A percentile compares a stretch with the other conserved stretches of the same genome.
phyloP scores from a whole-genome alignment of 2,113 vertebrate species.

The Catharus fuscescens region DNA sequence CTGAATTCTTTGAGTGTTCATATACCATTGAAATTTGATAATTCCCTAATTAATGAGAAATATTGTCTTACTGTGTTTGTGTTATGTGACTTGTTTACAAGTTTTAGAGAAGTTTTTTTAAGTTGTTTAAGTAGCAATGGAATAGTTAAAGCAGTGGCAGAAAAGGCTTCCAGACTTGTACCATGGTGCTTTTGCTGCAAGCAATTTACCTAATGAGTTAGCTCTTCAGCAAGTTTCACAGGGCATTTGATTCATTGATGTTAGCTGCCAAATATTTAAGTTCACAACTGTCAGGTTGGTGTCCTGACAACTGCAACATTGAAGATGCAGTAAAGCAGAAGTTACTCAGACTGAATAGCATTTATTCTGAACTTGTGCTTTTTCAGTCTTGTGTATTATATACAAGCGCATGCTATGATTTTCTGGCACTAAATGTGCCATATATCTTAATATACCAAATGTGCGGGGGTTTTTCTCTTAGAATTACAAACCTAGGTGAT shows the following conservation, averaged over 20 bases:
- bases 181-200: not conserved
- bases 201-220: not conserved
- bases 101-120: not conserved
- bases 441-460: not conserved
- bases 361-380: not conserved
- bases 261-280: not conserved
- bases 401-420: not conserved
- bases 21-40: not conserved
- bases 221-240: not conserved
- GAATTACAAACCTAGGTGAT: not conserved
- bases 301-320: not conserved
- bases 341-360: not conserved
- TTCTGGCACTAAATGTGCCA: not conserved
- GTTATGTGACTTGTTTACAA: not conserved
- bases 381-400: not conserved
- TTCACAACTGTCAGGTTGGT: not conserved
- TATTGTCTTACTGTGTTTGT: not conserved
- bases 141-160: not conserved
- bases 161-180: not conserved
- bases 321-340: not conserved
- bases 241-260: not conserved
- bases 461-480: not conserved
- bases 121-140: not conserved
- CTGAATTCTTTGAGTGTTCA: not conserved
- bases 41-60: not conserved